Conservation (phyloP, 2,888 invertebrate species). For the Cataglyphis altisquamis region DNA sequence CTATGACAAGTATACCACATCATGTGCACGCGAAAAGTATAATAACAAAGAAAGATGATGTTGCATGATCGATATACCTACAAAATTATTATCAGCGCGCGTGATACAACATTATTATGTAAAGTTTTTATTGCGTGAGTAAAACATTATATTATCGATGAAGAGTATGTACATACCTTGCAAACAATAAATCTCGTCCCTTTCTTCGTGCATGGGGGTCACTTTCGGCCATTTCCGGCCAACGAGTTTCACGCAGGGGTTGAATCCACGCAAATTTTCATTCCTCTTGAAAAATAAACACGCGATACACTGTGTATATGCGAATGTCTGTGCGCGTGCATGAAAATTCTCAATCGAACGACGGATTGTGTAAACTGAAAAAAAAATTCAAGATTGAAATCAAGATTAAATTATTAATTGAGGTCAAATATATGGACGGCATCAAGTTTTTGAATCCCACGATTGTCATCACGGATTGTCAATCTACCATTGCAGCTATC, state of each 20-base stretch:
- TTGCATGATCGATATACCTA: constrained; percentile 76
- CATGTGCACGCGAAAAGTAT: constrained; percentile 70
- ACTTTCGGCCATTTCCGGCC: constrained; percentile 31
- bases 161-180: constrained; percentile 70
- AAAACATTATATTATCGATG: constrained; percentile 78
- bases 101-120: constrained; percentile 76
- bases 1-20: constrained; percentile 63
- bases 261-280: not conserved
- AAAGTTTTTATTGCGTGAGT: constrained; percentile 80
- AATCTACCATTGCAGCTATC: not conserved
- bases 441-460: not conserved
- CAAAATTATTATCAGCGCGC: constrained; percentile 72
- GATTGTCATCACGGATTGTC: not conserved
- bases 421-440: not conserved
- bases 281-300: not conserved
- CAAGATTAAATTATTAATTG: not conserved
- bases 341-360: not conserved
- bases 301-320: not conserved
- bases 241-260: not conserved
- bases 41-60: constrained; percentile 62
- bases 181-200: constrained; percentile 72
- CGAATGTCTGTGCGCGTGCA: not conserved
- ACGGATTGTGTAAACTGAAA: too few relatives aligned
- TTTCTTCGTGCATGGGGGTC: constrained; percentile 67
- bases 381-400: not conserved